A percentile compares a stretch with the other conserved stretches of the same genome.
phyloP scores from a whole-genome alignment of 2,113 vertebrate species.

The Heterocephalus glaber region DNA sequence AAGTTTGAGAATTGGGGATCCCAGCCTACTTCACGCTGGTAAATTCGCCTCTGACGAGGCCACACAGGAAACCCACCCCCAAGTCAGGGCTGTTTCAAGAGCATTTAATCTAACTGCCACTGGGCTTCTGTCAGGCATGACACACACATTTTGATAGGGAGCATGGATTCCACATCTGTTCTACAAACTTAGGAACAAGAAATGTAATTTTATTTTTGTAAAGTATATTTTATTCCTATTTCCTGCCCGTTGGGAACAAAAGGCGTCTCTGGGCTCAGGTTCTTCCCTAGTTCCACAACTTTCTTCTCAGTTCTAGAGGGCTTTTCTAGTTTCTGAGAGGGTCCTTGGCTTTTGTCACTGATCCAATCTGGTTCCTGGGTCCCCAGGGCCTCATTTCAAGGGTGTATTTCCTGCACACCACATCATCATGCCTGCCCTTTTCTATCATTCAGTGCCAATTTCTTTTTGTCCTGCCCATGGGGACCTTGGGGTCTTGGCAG shows the following conservation, averaged over 20 bases:
- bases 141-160: background rate
- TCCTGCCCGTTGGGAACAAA: background rate
- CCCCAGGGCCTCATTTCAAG: accelerated
- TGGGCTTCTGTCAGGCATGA: background rate
- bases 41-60: background rate
- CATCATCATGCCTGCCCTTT: background rate
- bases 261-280: background rate
- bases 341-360: background rate
- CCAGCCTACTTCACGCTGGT: accelerated
- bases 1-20: background rate
- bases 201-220: background rate
- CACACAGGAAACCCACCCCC: accelerated
- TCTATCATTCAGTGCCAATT: background rate
- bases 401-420: background rate
- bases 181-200: background rate
- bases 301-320: background rate
- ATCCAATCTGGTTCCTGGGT: background rate
- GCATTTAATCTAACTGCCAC: background rate
- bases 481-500: background rate
- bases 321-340: background rate
- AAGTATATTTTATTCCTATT: background rate
- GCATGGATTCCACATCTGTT: background rate
- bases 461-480: background rate
- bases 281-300: background rate
- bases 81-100: background rate